Evolutionary conservation across 2,113 vertebrate genomes (phyloP), one percentile per base, ranked within the genome.

Genomic region (Heterochromis multidens): DNA sequence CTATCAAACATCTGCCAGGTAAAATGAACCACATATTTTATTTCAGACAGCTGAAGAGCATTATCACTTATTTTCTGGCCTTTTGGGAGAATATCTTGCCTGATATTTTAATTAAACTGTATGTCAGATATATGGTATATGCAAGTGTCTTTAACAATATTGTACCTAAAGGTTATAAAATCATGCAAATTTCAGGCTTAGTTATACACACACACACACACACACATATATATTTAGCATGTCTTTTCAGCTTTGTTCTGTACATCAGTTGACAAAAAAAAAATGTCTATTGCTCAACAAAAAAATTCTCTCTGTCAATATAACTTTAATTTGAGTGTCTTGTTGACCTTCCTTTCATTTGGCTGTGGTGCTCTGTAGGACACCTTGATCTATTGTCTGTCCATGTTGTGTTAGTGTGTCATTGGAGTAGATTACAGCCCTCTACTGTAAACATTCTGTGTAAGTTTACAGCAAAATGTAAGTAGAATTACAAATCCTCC

Each of bases 1-100:
- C 79, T 58, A 54, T 84, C 31, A 35, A 81, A 72, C 35, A 72
- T 77, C 76, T 87, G 49, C 37, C 61, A 82, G 49, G 17, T n/a
- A 35, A 78, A 83, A 76, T 57, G 61, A 19, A 21, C 29, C 62
- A 59, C 56, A 79, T 49, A 72, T 27, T 35, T 37, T 35, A 54
- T 40, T 19, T 62, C 4, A 77, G 25, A 46, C 27, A 43, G 8
- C 14, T 4, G 0, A 35, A 79, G 0, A 81, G 54, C 33, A 21
- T 52, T 77, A 49, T 62, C 19, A n/a, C 29, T 57, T 27, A 8
- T 7, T 56, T 81, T 77, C 33, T 65, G 9, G 25, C 3, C 40
- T 56, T 56, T 77, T 46, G 11, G 3, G 16, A 11, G 16, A 43
- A 40, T 43, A 21, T 37, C 5, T 19, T 77, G 25, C 4, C 25